A percentile compares a stretch with the other conserved stretches of the same genome.
Conservation (phyloP, 2,797 vertebrate genomes). For the Protonibea diacanthus region DNA sequence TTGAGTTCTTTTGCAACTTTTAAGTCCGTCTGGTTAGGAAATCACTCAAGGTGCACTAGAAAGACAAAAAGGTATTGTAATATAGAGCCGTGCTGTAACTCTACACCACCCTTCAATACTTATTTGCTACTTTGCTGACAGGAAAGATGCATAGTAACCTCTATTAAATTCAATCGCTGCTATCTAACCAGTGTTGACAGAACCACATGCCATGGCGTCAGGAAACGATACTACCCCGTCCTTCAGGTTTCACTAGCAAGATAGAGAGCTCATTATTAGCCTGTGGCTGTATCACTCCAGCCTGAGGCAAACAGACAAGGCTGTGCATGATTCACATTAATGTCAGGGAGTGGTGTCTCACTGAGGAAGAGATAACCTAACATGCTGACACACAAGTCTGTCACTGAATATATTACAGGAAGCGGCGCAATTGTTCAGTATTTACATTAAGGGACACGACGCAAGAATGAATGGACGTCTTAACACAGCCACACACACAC, state of each 20-base stretch:
- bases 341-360: slow-evolving; percentile 74
- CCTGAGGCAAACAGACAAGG: slow-evolving; percentile 72
- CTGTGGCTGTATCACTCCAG: slow-evolving; percentile 54
- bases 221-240: slow-evolving; percentile 67
- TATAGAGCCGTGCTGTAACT: slow-evolving; percentile 1
- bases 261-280: slow-evolving; percentile 75
- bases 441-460: slow-evolving; percentile 16
- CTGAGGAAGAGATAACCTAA: slow-evolving; percentile 51
- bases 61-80: not conserved
- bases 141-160: slow-evolving; percentile 38
- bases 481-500: slow-evolving; percentile 1
- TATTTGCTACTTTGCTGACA: slow-evolving; percentile 38
- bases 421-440: slow-evolving; percentile 23
- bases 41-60: not conserved
- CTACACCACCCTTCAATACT: not conserved
- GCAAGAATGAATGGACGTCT: slow-evolving; percentile 24
- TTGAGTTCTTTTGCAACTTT: not conserved
- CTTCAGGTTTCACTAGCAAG: slow-evolving; percentile 74
- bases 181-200: slow-evolving; percentile 70
- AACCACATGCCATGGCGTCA: slow-evolving; percentile 66
- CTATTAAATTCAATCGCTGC: slow-evolving; percentile 51
- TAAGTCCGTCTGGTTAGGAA: not conserved
- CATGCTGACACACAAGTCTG: slow-evolving; percentile 41
- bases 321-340: slow-evolving; percentile 78
- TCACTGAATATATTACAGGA: slow-evolving; percentile 53